Evolutionary conservation across 2,113 vertebrate species (phyloP), one percentile per base, ranked within the genome.

Genomic region (Halcyon senegalensis): DNA sequence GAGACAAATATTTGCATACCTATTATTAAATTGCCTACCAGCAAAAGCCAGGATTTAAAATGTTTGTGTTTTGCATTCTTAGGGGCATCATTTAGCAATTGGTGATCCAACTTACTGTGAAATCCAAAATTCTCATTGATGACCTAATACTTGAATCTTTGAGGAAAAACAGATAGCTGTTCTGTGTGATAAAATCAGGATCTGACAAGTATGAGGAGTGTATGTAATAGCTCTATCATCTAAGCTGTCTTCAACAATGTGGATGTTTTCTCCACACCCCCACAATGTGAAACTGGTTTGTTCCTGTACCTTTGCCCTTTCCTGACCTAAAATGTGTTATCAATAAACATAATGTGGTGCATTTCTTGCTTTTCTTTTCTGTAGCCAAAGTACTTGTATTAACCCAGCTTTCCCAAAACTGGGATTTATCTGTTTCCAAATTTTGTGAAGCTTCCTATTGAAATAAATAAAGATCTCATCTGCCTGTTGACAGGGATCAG

Each of bases 91-190:
- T 74, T 86, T 78, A 88, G 73, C 33, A 87, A 35, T 2, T 43
- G 39, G 8, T 78, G 41, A 89, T 69, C 43, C 15, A 69, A 19
- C 13, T 63, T 90, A 37, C 73, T 91, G 62, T 68, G 58, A 95
- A 97, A 91, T 87, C 59, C 56, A 33, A 93, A 95, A 81, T 92
- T 88, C 59, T 91, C 44, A 17, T 67, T 75, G 48, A 64, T 85
- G 62, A 74, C 23, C 37, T 81, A 76, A 56, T 31, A 68, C 14
- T 88, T 85, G 60, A 67, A 51, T 79, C 43, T 80, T 69, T 83
- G 67, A 90, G 66, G 58, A 84, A 86, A 93, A 95, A 28, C 66
- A 96, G 78, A 84, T 48, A 73, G 7, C 58, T 82, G 58, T 81
- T 93, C 16, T 44, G 4, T 28, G 46, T 73, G 59, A 79, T 89